phyloP scores from a whole-genome alignment of 2,797 vertebrate genomes.

The Leuciscus waleckii region DNA sequence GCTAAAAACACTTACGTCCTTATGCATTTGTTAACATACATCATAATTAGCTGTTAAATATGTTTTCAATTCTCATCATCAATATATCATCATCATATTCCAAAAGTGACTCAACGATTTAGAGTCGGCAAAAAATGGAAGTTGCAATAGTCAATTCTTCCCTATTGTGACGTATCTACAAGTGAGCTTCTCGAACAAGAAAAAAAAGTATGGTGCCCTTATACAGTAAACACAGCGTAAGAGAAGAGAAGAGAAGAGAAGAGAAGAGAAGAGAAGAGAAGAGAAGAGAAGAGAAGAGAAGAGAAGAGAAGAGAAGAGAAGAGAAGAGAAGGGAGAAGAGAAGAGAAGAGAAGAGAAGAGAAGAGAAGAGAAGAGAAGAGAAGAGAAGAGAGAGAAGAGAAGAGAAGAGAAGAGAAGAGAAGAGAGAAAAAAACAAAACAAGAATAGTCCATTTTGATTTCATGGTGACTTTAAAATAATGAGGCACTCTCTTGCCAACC shows the following conservation, averaged over 20 bases:
- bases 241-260: neutral
- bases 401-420: no score
- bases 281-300: no score
- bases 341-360: no score
- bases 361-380: neutral
- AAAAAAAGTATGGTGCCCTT: neutral
- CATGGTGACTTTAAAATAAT: conserved; percentile 5
- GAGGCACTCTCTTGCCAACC: neutral
- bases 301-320: no score
- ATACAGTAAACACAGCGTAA: neutral
- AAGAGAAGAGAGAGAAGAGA: neutral
- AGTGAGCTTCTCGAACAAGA: neutral
- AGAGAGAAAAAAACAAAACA: neutral
- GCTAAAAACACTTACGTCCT: no score
- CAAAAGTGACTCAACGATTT: neutral
- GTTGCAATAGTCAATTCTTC: neutral
- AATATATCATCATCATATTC: neutral
- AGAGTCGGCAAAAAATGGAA: neutral
- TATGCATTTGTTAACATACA: neutral
- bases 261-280: no score
- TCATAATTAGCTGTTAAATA: conserved; percentile 26
- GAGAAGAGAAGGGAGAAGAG: neutral
- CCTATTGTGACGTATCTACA: neutral
- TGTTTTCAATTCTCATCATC: conserved; percentile 3
- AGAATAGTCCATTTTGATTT: neutral